phyloP scores from a whole-genome alignment of 1,140 invertebrate genomes.

The Wiebesia pumilae region DNA sequence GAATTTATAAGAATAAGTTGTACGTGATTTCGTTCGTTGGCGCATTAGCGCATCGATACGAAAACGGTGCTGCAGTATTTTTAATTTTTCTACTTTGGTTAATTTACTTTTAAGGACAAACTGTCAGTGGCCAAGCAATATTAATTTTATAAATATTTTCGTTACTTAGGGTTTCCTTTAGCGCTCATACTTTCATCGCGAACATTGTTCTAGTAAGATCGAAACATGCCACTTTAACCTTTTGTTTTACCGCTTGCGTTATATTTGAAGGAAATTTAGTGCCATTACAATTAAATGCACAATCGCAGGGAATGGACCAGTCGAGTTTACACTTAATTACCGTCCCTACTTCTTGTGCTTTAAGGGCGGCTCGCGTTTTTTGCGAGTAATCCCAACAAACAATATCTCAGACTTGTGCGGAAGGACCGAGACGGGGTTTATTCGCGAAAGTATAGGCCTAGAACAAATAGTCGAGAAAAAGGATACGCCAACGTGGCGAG shows the following conservation, averaged over 20 bases:
- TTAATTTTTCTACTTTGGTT: background rate
- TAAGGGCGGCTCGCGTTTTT: constrained; percentile 4
- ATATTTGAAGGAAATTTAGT: background rate
- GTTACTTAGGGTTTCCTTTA: background rate
- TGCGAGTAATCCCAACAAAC: constrained; percentile 13
- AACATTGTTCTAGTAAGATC: background rate
- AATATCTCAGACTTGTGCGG: background rate
- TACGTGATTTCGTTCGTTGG: background rate
- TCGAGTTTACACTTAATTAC: constrained; percentile 44
- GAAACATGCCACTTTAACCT: background rate
- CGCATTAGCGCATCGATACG: background rate
- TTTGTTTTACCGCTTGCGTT: background rate
- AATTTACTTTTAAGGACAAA: background rate
- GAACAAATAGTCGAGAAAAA: constrained; percentile 42
- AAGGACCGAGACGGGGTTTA: constrained; percentile 20
- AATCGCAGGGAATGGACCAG: background rate
- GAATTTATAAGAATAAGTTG: background rate
- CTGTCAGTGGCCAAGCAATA: background rate
- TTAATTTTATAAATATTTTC: background rate
- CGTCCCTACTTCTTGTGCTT: constrained; percentile 8
- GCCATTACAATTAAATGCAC: constrained; percentile 1
- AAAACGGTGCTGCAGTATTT: background rate
- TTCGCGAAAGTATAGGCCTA: constrained; percentile 23
- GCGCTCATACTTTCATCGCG: background rate
- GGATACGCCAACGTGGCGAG: background rate